Evolutionary conservation across 2,888 invertebrate species (phyloP).

Genomic region (Dexiosoma caninum): DNA sequence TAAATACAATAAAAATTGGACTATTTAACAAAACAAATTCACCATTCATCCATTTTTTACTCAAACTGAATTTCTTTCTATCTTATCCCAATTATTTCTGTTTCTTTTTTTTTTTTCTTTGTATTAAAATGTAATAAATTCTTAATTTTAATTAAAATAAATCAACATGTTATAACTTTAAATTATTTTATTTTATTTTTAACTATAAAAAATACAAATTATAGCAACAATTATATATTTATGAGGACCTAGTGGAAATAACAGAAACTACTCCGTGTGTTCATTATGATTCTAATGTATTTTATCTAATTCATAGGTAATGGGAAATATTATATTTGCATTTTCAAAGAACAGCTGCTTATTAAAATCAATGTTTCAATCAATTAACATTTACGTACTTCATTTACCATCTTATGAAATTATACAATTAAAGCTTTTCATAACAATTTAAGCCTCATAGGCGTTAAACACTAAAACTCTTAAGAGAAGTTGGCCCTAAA

Average conservation of each 20-base stretch:
- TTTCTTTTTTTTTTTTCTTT: neutral
- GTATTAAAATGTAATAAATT: slow-evolving; percentile 52
- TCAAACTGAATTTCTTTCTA: neutral
- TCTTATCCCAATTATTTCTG: neutral
- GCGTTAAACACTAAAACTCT: neutral
- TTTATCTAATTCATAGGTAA: neutral
- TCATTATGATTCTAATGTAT: neutral
- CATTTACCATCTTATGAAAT: neutral
- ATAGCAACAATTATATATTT: neutral
- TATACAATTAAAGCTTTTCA: neutral
- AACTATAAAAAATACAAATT: neutral
- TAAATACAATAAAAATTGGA: slow-evolving; percentile 52
- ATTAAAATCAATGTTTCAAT: neutral
- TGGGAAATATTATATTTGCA: neutral
- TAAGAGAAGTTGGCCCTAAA: too few species aligned
- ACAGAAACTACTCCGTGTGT: neutral
- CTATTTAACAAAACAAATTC: slow-evolving; percentile 51
- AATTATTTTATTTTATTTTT: neutral
- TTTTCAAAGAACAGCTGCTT: slow-evolving; percentile 8
- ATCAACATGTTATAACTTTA: slow-evolving; percentile 45
- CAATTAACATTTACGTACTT: too few species aligned
- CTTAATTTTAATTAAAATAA: slow-evolving; percentile 39
- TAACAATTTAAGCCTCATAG: slow-evolving; percentile 29
- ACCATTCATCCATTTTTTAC: neutral
- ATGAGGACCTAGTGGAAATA: neutral